A percentile compares a stretch with the other conserved stretches of the same genome.
Conservation (phyloP, 2,888 invertebrate genomes). For the Microctonus aethiopoides region DNA sequence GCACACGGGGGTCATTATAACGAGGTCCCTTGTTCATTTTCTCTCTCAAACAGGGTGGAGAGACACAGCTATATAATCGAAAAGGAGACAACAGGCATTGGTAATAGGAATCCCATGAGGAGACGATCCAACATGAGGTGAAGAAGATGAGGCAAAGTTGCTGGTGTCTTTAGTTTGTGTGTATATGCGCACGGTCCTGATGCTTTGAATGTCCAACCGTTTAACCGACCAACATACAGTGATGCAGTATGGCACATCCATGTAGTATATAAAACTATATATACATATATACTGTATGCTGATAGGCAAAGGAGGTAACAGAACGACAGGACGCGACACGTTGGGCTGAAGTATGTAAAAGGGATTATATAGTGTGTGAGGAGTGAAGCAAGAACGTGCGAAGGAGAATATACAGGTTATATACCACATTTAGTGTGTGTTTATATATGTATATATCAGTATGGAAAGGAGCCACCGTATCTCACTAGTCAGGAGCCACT, state of each 20-base stretch:
- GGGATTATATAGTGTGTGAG: conserved; percentile 5
- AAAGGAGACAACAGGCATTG: conserved; percentile 21
- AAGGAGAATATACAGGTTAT: conserved; percentile 34
- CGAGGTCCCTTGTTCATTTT: conserved; percentile 55
- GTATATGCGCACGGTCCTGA: conserved; percentile 15
- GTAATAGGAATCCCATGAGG: conserved; percentile 39
- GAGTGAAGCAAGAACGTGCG: conserved; percentile 32
- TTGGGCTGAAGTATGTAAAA: conserved; percentile 9
- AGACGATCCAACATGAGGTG: conserved; percentile 22
- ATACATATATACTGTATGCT: neutral
- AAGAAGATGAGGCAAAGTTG: conserved; percentile 37
- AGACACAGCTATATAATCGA: conserved; percentile 33
- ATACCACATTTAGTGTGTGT: neutral
- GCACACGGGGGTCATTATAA: conserved; percentile 55
- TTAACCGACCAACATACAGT: conserved; percentile 11
- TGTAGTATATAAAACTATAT: neutral
- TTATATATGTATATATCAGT: conserved; percentile 49
- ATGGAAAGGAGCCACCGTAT: conserved; percentile 64
- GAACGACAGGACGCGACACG: conserved; percentile 12
- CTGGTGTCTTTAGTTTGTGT: conserved; percentile 15
- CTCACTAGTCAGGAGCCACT: conserved; percentile 65
- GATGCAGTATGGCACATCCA: conserved; percentile 37
- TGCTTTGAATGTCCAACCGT: conserved; percentile 9
- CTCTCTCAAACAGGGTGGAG: conserved; percentile 14
- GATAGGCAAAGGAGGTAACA: conserved; percentile 34